phyloP scores from a whole-genome alignment of 2,113 vertebrate species.

The Phoenicopterus ruber region DNA sequence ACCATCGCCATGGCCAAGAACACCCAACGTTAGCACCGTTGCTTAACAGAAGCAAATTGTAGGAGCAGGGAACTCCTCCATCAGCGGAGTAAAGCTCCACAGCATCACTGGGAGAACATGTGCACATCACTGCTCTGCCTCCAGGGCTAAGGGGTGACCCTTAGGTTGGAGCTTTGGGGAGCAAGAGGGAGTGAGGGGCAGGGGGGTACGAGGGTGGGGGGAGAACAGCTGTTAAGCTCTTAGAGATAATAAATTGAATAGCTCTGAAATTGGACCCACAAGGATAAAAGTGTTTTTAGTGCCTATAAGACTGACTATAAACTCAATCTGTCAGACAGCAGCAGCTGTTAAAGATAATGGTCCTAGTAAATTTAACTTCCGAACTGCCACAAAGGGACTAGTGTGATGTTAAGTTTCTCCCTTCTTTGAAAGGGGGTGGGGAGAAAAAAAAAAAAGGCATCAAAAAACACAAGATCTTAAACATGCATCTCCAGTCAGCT shows the following conservation, averaged over 20 bases:
- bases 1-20: not conserved
- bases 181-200: conserved; percentile 17
- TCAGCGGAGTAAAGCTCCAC: not conserved
- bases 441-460: not conserved
- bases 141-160: conserved; percentile 33
- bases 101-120: not conserved
- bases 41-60: not conserved
- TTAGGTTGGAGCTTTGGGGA: conserved; percentile 24
- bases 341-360: conserved; percentile 70
- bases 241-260: conserved; percentile 70
- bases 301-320: conserved; percentile 65
- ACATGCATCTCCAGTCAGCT: conserved; percentile 2
- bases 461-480: conserved; percentile 31
- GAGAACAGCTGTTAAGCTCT: conserved; percentile 59
- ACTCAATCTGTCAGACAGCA: conserved; percentile 69
- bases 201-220: not conserved
- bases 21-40: not conserved
- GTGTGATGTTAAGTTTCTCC: conserved; percentile 47
- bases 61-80: not conserved
- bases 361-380: conserved; percentile 68
- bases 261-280: conserved; percentile 70
- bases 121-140: not conserved
- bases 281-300: conserved; percentile 71
- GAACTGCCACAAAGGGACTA: conserved; percentile 59
- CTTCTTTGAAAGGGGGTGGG: not conserved